Evolutionary conservation across 2,888 invertebrate genomes (phyloP).

Genomic region (Lasioglossum zephyrum): DNA sequence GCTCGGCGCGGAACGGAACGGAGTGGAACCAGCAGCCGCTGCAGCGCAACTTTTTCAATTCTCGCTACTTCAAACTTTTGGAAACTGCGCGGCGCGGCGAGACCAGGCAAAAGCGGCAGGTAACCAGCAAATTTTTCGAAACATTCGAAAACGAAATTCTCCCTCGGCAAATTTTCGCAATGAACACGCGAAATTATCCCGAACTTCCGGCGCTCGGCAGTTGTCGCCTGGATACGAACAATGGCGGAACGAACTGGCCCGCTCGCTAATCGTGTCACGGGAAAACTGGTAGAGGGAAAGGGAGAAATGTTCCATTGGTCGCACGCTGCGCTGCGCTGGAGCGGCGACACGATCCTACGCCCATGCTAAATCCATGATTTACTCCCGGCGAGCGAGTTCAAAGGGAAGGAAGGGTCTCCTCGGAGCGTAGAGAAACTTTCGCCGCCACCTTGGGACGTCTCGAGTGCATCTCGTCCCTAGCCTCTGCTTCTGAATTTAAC

Average conservation of each 20-base stretch:
- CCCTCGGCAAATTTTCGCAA: not conserved
- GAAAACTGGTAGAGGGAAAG: not conserved
- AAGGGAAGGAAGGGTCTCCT: conserved; percentile 56
- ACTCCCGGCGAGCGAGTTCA: conserved; percentile 54
- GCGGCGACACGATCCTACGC: conserved; percentile 35
- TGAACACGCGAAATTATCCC: conserved; percentile 25
- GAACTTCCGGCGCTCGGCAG: not conserved
- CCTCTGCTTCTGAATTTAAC: conserved; percentile 54
- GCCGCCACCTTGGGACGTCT: conserved; percentile 62
- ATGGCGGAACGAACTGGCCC: not conserved
- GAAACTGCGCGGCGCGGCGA: conserved; percentile 5
- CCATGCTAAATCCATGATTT: conserved; percentile 62
- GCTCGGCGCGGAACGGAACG: not conserved
- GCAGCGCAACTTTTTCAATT: conserved; percentile 56
- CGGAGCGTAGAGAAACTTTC: conserved; percentile 65
- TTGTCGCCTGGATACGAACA: not conserved
- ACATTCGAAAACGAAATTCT: conserved; percentile 45
- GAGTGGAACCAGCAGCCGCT: not conserved
- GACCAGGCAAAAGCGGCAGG: not conserved
- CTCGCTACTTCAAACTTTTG: conserved; percentile 45
- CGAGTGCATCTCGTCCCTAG: conserved; percentile 66
- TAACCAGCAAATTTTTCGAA: conserved; percentile 29
- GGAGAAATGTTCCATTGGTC: not conserved
- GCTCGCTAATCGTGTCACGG: conserved; percentile 39
- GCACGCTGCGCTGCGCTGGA: not conserved